Evolutionary conservation across 2,113 vertebrate genomes (phyloP), one percentile per base, ranked within the genome.

Genomic region (Parotia lawesii): DNA sequence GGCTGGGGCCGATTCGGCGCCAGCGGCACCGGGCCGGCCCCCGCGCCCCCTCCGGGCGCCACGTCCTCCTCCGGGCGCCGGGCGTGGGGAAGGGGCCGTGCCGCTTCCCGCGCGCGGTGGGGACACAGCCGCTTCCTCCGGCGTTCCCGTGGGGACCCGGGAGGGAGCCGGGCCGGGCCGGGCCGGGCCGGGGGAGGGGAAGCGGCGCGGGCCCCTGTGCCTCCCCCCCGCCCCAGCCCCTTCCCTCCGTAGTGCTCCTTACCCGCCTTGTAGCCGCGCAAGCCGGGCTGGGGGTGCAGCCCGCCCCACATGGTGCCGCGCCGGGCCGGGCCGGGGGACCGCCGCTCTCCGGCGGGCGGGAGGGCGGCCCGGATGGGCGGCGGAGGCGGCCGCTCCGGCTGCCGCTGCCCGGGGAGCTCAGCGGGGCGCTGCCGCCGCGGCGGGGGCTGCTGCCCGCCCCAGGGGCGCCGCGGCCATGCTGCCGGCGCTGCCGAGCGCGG

Each of bases 261-360:
- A 97, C 97, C 97, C 35, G 96, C 76, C 11, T 79, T 72, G 90
- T 85, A 95, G 90, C 97, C 90, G 76, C 96, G 95, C 75, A 85
- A 81, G 80, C 94, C 95, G 31, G 96, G 29, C 38, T 86, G 90
- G 61, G 93, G 89, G 74, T 97, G 95, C 78, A 97, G 78, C 82
- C 95, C 91, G 58, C 97, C 96, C 97, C 97, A 97, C 97, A 97
- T 97, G 81, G 90, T 87, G 92, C 93, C 38, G 64, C 47, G 67
- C 61, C 53, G 82, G 89, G 44, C 20, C 12, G 23, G 17, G 44
- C 51, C 50, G 50, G 33, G 33, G 51, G 45, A 85, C 44, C 44
- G 44, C 44, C 44, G 44, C 44, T 44, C 44, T 44, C 44, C 44
- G 44, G 44, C 44, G 44, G 44, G 44, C 44, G 19, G 19, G 44